A percentile compares a stretch with the other conserved stretches of the same genome.
phyloP scores from a whole-genome alignment of 1,140 invertebrate genomes.

The Dendroctonus ponderosae region DNA sequence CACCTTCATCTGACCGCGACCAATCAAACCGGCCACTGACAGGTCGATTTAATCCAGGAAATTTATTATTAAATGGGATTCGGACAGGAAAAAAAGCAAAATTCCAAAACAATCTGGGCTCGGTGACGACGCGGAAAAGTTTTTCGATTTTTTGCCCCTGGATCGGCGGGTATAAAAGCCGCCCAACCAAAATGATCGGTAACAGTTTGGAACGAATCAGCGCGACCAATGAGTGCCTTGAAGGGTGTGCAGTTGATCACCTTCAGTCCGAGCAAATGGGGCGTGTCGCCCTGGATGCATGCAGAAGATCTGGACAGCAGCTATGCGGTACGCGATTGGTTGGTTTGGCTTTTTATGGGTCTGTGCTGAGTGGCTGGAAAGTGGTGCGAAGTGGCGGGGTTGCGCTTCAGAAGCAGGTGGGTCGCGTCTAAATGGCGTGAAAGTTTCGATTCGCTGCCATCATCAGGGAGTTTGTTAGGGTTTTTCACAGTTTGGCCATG shows the following conservation, averaged over 20 bases:
- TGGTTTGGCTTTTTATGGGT: not conserved
- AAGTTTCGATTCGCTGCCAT: no score
- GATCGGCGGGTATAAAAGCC: slow-evolving; percentile 9
- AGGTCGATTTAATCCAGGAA: slow-evolving; percentile 3
- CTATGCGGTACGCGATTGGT: slow-evolving; percentile 1
- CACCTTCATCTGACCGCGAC: not conserved
- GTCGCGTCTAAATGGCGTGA: no score
- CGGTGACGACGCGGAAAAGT: slow-evolving; percentile 3
- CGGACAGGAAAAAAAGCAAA: not conserved
- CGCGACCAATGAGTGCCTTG: not conserved
- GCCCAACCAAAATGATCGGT: not conserved
- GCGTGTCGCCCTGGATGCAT: slow-evolving; percentile 11
- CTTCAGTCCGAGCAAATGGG: slow-evolving; percentile 8
- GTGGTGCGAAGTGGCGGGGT: no score
- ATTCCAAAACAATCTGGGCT: not conserved
- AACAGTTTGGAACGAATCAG: not conserved
- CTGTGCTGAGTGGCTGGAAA: no score
- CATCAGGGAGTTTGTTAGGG: no score
- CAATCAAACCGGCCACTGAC: not conserved
- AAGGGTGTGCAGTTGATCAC: slow-evolving; percentile 7
- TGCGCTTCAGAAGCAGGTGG: no score
- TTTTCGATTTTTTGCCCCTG: slow-evolving; percentile 1
- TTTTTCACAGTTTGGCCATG: no score
- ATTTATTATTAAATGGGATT: slow-evolving; percentile 10
- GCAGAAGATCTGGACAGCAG: not conserved